Percentiles rank a stretch among this genome's conserved stretches.
These are phyloP conservation scores for Macaca mulatta DNA, from an alignment of 2,113 vertebrate species.

Conservation along the genomic window DNA sequence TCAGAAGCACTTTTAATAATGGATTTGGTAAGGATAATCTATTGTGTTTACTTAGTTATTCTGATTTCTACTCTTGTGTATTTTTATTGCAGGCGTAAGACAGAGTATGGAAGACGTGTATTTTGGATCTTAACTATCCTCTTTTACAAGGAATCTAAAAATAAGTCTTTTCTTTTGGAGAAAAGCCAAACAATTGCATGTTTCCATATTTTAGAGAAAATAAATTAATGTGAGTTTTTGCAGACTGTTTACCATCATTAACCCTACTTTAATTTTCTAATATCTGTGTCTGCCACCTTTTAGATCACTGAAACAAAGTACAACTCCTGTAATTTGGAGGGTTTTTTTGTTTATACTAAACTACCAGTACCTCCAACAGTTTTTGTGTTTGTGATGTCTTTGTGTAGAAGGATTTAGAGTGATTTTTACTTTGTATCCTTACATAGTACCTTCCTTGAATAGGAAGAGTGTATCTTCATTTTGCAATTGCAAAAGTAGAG, in stretches of 20 bases:
- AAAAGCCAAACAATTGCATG: slow-evolving; percentile 66
- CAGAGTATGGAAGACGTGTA: slow-evolving; percentile 72
- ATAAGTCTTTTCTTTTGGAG: slow-evolving; percentile 69
- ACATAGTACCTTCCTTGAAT: neutral
- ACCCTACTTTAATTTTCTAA: slow-evolving; percentile 51
- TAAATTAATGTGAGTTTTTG: slow-evolving; percentile 75
- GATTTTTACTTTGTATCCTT: slow-evolving; percentile 27
- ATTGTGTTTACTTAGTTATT: slow-evolving; percentile 55
- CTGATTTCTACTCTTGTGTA: slow-evolving; percentile 70
- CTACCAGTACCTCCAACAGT: neutral
- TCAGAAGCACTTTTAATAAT: slow-evolving; percentile 96
- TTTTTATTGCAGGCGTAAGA: slow-evolving; percentile 74
- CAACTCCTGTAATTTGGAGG: neutral
- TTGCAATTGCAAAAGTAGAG: slow-evolving; percentile 18
- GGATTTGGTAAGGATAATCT: slow-evolving; percentile 92
- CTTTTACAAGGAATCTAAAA: slow-evolving; percentile 75
- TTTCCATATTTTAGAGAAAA: slow-evolving; percentile 75
- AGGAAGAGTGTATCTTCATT: neutral
- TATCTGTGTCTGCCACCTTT: slow-evolving; percentile 55
- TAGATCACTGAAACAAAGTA: neutral
- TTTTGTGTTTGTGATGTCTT: neutral
- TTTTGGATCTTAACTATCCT: slow-evolving; percentile 76
- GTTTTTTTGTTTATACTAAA: neutral
- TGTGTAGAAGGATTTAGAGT: neutral
- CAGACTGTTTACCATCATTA: slow-evolving; percentile 54